phyloP scores from a whole-genome alignment of 2,797 vertebrate genomes.

The Macroramphosus scolopax region DNA sequence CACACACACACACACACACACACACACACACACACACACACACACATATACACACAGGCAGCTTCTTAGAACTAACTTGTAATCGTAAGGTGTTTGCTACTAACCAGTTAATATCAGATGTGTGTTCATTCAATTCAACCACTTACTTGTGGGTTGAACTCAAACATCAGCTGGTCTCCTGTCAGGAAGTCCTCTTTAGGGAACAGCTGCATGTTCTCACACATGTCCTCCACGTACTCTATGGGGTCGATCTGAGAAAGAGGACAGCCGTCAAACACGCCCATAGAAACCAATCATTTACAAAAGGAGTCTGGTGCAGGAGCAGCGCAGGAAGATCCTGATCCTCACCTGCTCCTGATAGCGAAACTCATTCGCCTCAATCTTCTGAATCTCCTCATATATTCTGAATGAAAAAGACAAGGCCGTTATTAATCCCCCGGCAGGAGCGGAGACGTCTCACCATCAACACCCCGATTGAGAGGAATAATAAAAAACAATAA shows the following conservation, averaged over 20 bases:
- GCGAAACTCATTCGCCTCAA: conserved; percentile 94
- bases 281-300: too few relatives aligned
- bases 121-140: not conserved
- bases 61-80: too few relatives aligned
- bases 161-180: conserved; percentile 94
- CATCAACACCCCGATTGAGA: conserved; percentile 4
- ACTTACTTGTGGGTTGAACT: conserved; percentile 87
- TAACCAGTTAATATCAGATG: too few relatives aligned
- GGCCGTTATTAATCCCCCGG: conserved; percentile 12
- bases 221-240: conserved; percentile 92
- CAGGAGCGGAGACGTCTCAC: conserved; percentile 10
- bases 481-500: conserved; percentile 14
- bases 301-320: not conserved
- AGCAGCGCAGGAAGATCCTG: not conserved
- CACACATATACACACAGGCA: too few relatives aligned
- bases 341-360: conserved; percentile 91
- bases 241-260: conserved; percentile 88
- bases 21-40: too few relatives aligned
- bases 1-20: too few relatives aligned
- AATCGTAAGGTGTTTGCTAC: too few relatives aligned
- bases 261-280: too few relatives aligned
- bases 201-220: conserved; percentile 96
- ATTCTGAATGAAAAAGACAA: conserved; percentile 74
- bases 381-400: conserved; percentile 96
- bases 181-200: conserved; percentile 90